Percentiles rank a stretch among this genome's conserved stretches.
phyloP scores from a whole-genome alignment of 2,888 invertebrate species.

The Pyralis farinalis region DNA sequence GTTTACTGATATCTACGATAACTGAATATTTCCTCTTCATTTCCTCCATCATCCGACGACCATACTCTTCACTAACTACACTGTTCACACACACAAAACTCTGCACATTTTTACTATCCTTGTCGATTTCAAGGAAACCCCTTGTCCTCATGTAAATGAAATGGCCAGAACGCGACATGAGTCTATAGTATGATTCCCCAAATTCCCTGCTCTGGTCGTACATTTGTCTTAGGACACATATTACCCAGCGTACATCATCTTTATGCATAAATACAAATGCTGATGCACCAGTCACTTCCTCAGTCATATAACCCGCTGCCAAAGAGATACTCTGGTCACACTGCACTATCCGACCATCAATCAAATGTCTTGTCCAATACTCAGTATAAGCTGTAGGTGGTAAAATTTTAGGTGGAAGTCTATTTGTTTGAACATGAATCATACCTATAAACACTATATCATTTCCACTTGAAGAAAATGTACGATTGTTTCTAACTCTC shows the following conservation, averaged over 20 bases:
- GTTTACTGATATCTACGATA: constrained; percentile 78
- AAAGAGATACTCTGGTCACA: constrained; percentile 95
- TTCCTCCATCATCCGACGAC: constrained; percentile 85
- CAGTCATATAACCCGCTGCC: constrained; percentile 93
- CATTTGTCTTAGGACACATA: constrained; percentile 94
- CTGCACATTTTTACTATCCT: constrained; percentile 87
- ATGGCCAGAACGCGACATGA: constrained; percentile 90
- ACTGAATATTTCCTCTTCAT: constrained; percentile 91
- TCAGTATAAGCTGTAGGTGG: constrained; percentile 87
- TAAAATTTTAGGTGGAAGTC: constrained; percentile 80
- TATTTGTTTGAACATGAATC: constrained; percentile 82
- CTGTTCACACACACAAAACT: constrained; percentile 94
- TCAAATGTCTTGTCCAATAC: constrained; percentile 93
- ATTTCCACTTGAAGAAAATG: constrained; percentile 81
- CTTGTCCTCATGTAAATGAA: constrained; percentile 92
- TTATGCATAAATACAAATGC: constrained; percentile 95
- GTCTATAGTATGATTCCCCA: constrained; percentile 92
- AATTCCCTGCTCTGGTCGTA: constrained; percentile 91
- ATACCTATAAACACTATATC: constrained; percentile 87
- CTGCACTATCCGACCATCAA: constrained; percentile 94
- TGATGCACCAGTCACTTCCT: constrained; percentile 92
- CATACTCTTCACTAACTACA: constrained; percentile 88
- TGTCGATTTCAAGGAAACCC: constrained; percentile 92
- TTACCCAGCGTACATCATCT: constrained; percentile 94
- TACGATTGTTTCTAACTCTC: constrained; percentile 73